A percentile compares a stretch with the other conserved stretches of the same genome.
phyloP scores from a whole-genome alignment of 2,888 invertebrate genomes.

The Plebejus argus region DNA sequence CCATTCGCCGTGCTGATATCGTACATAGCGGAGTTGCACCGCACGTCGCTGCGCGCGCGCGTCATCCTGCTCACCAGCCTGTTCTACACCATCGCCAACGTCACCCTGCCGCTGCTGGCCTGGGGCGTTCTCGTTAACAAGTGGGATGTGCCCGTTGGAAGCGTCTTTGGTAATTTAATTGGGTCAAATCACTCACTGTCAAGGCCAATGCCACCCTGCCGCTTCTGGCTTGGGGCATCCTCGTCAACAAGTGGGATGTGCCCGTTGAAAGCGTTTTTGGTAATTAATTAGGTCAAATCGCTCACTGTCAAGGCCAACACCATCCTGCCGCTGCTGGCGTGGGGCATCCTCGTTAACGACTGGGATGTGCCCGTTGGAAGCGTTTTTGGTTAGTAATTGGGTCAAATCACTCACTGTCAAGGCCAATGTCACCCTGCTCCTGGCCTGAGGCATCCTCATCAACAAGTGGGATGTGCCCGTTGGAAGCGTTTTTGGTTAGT shows the following conservation, averaged over 20 bases:
- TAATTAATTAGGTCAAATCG: constrained; percentile 44
- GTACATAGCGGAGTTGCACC: constrained; percentile 88
- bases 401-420: neutral
- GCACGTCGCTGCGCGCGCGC: constrained; percentile 82
- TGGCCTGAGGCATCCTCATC: constrained; percentile 88
- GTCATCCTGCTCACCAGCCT: constrained; percentile 84
- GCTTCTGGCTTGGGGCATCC: constrained; percentile 85
- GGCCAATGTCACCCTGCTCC: constrained; percentile 83
- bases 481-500: constrained; percentile 57
- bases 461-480: constrained; percentile 72
- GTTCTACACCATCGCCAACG: constrained; percentile 83
- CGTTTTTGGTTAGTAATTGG: constrained; percentile 54
- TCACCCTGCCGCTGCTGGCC: constrained; percentile 85
- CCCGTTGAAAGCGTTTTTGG: constrained; percentile 55
- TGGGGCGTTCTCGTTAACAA: constrained; percentile 85
- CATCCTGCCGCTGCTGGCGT: constrained; percentile 86
- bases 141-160: constrained; percentile 66
- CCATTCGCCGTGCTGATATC: constrained; percentile 87
- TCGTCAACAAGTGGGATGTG: constrained; percentile 82
- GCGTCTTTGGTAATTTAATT: constrained; percentile 54
- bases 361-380: constrained; percentile 66
- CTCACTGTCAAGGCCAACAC: constrained; percentile 68
- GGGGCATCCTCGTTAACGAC: constrained; percentile 84
- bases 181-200: neutral
- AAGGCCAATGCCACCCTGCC: constrained; percentile 83